phyloP scores from a whole-genome alignment of 2,888 invertebrate species.

The Harpalus rubripes region DNA sequence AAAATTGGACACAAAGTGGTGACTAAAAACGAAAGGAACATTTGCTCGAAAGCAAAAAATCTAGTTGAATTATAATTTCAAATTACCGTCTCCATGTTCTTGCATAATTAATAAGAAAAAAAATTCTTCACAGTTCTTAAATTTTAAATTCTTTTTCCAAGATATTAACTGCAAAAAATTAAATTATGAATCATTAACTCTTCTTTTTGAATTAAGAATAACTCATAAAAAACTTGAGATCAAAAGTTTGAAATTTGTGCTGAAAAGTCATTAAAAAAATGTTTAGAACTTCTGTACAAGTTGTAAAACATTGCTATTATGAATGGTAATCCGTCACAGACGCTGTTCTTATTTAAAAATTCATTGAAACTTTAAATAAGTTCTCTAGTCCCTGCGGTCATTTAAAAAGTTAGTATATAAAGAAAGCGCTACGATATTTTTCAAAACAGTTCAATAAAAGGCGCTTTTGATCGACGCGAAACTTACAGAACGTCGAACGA shows the following conservation, averaged over 20 bases:
- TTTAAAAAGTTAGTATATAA: slow-evolving; percentile 6
- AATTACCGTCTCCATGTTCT: neutral
- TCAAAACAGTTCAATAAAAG: neutral
- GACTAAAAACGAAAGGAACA: slow-evolving; percentile 2
- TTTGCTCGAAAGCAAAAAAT: neutral
- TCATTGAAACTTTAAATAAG: slow-evolving; percentile 34
- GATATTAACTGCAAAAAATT: neutral
- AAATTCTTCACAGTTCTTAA: neutral
- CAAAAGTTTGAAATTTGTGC: slow-evolving; percentile 19
- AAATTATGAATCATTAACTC: neutral
- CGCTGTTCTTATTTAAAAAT: slow-evolving; percentile 44
- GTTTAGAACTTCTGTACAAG: slow-evolving; percentile 34
- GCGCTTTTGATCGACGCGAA: too few species aligned
- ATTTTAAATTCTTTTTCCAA: neutral
- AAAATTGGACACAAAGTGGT: slow-evolving; percentile 3
- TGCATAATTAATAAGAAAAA: slow-evolving; percentile 2
- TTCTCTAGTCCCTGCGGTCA: neutral
- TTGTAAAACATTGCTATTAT: slow-evolving; percentile 39
- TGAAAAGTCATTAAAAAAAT: slow-evolving; percentile 27
- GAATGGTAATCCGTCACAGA: slow-evolving; percentile 49
- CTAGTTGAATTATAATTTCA: neutral
- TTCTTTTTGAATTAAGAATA: neutral
- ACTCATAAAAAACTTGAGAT: slow-evolving; percentile 14
- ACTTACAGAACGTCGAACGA: too few species aligned
- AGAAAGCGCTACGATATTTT: neutral